A percentile compares a stretch with the other conserved stretches of the same genome.
phyloP scores from a whole-genome alignment of 2,888 invertebrate genomes.

The Cheilosia pagana region DNA sequence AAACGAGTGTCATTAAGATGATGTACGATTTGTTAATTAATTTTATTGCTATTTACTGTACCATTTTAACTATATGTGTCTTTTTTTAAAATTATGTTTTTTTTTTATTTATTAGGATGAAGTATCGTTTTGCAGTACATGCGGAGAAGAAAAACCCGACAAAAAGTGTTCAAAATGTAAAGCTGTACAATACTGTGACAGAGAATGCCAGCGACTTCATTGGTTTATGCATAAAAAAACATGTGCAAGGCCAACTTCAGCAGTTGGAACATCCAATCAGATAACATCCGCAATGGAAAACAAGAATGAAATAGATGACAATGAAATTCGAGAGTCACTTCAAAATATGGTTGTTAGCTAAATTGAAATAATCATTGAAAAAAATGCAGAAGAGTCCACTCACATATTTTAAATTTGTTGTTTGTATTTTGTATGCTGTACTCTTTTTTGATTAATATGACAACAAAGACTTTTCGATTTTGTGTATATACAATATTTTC shows the following conservation, averaged over 20 bases:
- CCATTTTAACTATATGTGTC: no score
- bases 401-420: slow-evolving; percentile 16
- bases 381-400: slow-evolving; percentile 3
- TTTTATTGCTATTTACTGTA: no score
- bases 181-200: slow-evolving; percentile 95
- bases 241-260: slow-evolving; percentile 87
- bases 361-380: slow-evolving; percentile 31
- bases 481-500: background rate
- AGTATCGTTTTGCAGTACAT: slow-evolving; percentile 90
- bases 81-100: background rate
- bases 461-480: slow-evolving; percentile 26
- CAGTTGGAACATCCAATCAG: slow-evolving; percentile 78
- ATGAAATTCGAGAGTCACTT: slow-evolving; percentile 84
- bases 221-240: slow-evolving; percentile 96
- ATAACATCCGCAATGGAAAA: slow-evolving; percentile 71
- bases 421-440: slow-evolving; percentile 29
- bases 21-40: no score
- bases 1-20: no score
- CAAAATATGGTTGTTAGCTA: slow-evolving; percentile 83
- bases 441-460: slow-evolving; percentile 23
- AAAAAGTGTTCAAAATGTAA: slow-evolving; percentile 98
- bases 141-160: slow-evolving; percentile 93
- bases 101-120: slow-evolving; percentile 82
- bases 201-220: slow-evolving; percentile 96
- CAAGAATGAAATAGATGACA: slow-evolving; percentile 82